These are phyloP conservation scores for Takifugu flavidus DNA, from an alignment of 2,113 vertebrate species.

Conservation along the genomic window DNA sequence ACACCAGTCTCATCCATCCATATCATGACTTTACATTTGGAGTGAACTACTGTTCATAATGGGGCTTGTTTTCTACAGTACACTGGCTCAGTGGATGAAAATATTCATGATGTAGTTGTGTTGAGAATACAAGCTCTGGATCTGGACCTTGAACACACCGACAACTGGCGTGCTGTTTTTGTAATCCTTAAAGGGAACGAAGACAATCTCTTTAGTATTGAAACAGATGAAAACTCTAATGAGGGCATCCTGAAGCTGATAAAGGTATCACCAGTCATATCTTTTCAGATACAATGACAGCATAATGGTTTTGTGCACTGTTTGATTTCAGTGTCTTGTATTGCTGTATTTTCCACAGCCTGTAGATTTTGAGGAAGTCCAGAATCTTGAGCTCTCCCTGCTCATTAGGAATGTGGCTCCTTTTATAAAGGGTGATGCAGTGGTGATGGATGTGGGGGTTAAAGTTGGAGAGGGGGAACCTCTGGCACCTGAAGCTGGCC, in stretches of 20 bases:
- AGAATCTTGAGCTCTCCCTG: slow-evolving; percentile 73
- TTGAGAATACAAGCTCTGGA: slow-evolving; percentile 85
- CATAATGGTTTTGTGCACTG: neutral
- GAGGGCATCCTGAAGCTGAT: slow-evolving; percentile 85
- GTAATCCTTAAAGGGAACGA: slow-evolving; percentile 86
- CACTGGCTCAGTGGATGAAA: slow-evolving; percentile 67
- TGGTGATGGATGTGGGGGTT: slow-evolving; percentile 42
- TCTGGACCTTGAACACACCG: slow-evolving; percentile 78
- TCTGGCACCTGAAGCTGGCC: neutral
- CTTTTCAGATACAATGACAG: no score
- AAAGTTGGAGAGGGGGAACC: slow-evolving; percentile 26
- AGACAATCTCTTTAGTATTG: slow-evolving; percentile 81
- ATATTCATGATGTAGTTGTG: slow-evolving; percentile 67
- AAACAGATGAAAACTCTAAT: slow-evolving; percentile 85
- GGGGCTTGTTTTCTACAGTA: slow-evolving; percentile 50
- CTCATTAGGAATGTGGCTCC: slow-evolving; percentile 77
- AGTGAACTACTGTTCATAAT: no score
- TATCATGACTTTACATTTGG: no score
- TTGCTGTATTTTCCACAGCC: slow-evolving; percentile 55
- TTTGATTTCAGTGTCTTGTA: neutral
- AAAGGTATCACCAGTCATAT: slow-evolving; percentile 59
- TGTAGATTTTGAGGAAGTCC: slow-evolving; percentile 82
- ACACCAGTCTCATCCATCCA: neutral
- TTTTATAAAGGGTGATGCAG: slow-evolving; percentile 29
- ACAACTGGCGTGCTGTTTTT: slow-evolving; percentile 88